These are phyloP conservation scores for Helostoma temminkii DNA, from an alignment of 2,797 vertebrate genomes.

Conservation along the genomic window DNA sequence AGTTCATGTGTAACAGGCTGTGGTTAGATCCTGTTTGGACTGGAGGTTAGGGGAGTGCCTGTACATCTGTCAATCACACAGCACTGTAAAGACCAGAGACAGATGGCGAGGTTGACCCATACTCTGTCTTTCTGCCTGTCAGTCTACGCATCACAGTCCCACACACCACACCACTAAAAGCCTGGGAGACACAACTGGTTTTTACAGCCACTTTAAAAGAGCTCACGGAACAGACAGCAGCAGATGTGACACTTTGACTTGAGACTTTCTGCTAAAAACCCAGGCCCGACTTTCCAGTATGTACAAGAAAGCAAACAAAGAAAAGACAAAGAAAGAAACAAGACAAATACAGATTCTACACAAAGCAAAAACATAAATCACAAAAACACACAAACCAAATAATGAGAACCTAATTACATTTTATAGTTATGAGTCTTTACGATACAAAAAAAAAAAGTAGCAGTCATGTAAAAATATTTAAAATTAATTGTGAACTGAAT, in stretches of 20 bases:
- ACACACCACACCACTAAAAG: constrained; percentile 42
- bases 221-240: constrained; percentile 42
- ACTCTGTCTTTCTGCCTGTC: constrained; percentile 63
- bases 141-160: constrained; percentile 45
- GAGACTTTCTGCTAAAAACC: constrained; percentile 18
- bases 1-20: constrained; percentile 35
- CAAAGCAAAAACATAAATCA: neutral
- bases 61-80: constrained; percentile 65
- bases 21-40: constrained; percentile 48
- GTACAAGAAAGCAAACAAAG: constrained; percentile 2
- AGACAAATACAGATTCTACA: neutral
- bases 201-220: constrained; percentile 63
- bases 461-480: neutral
- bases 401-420: neutral
- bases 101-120: constrained; percentile 70
- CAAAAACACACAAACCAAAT: neutral
- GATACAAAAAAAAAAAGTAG: neutral
- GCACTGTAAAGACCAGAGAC: constrained; percentile 64
- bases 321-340: neutral
- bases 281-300: neutral
- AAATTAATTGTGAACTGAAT: constrained; percentile 13
- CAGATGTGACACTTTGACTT: constrained; percentile 52
- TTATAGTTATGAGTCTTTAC: neutral
- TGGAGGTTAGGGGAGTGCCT: constrained; percentile 50
- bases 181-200: constrained; percentile 65